phyloP scores from a whole-genome alignment of 2,113 vertebrate species.

The Zosterops borbonicus region DNA sequence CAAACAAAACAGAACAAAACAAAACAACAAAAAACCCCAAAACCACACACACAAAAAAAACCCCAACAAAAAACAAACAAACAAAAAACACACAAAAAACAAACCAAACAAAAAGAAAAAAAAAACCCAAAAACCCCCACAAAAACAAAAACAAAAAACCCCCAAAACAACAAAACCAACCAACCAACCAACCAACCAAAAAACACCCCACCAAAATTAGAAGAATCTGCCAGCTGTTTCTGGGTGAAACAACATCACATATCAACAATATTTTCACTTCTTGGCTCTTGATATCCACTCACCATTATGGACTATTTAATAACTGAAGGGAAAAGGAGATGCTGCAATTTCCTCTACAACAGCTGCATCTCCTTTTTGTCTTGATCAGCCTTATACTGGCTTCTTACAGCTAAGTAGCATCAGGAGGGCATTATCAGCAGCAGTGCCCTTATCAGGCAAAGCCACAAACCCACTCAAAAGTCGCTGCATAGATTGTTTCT shows the following conservation, averaged over 20 bases:
- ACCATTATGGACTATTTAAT: background rate
- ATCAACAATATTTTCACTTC: background rate
- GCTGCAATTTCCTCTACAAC: background rate
- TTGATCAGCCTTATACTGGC: background rate
- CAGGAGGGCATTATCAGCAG: background rate
- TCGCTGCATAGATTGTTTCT: background rate
- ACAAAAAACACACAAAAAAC: too few relatives aligned
- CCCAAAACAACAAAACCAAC: background rate
- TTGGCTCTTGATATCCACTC: background rate
- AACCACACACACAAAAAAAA: background rate
- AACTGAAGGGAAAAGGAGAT: background rate
- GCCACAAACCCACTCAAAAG: background rate
- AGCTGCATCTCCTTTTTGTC: background rate
- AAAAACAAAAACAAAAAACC: too few relatives aligned
- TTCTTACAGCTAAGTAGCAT: background rate
- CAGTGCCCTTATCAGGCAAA: background rate
- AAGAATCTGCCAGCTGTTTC: background rate
- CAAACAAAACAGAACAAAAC: background rate
- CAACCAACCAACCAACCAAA: background rate
- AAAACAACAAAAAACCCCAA: background rate
- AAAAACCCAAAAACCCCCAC: too few relatives aligned
- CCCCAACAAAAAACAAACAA: too few relatives aligned
- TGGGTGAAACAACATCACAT: background rate
- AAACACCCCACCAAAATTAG: background rate
- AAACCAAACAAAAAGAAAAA: too few relatives aligned